Percentiles rank a stretch among this genome's conserved stretches.
Conservation (phyloP, 2,888 invertebrate genomes). For the Cataglyphis altisquamis region DNA sequence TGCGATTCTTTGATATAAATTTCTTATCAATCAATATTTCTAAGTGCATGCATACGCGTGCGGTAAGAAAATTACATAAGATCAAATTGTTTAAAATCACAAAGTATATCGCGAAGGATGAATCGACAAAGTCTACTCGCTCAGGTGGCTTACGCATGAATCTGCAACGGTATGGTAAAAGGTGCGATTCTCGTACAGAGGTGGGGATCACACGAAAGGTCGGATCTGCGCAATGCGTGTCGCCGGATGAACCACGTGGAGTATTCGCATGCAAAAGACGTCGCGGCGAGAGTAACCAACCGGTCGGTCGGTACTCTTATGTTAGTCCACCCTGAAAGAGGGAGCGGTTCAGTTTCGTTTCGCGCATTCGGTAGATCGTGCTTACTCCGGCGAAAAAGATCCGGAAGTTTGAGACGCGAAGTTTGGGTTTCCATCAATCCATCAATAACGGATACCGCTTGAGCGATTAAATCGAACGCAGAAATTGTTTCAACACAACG, state of each 20-base stretch:
- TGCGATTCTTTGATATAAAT: not conserved
- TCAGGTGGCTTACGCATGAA: slow-evolving; percentile 42
- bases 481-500: not conserved
- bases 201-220: slow-evolving; percentile 75
- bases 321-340: slow-evolving; percentile 73
- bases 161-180: slow-evolving; percentile 70
- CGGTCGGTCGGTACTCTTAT: slow-evolving; percentile 67
- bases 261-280: slow-evolving; percentile 84
- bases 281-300: slow-evolving; percentile 64
- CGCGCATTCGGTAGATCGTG: slow-evolving; percentile 23
- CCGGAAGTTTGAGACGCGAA: not conserved
- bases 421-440: not conserved
- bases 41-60: not conserved
- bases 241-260: slow-evolving; percentile 82
- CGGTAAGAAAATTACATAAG: slow-evolving; percentile 1
- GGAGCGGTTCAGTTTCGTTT: slow-evolving; percentile 70
- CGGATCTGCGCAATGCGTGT: slow-evolving; percentile 83
- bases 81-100: not conserved
- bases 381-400: not conserved
- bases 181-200: slow-evolving; percentile 73
- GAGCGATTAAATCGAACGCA: not conserved
- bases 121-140: not conserved
- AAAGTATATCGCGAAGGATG: not conserved
- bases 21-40: slow-evolving; percentile 4
- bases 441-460: not conserved